These are phyloP conservation scores for Autographa gamma DNA, from an alignment of 2,888 invertebrate genomes.

Conservation along the genomic window DNA sequence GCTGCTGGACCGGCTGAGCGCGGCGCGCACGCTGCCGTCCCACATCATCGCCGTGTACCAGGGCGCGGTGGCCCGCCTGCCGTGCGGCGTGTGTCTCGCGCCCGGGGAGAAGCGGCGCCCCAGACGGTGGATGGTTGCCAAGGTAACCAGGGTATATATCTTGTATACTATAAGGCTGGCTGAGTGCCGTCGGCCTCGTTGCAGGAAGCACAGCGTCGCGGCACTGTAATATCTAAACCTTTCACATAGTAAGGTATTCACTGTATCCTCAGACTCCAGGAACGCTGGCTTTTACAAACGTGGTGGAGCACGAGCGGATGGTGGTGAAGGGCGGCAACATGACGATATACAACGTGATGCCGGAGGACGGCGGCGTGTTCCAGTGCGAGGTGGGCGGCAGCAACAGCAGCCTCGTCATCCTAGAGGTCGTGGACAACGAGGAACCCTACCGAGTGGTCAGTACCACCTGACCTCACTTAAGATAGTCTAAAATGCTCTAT, in stretches of 20 bases:
- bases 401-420: constrained; percentile 74
- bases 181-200: too few species aligned
- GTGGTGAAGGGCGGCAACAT: constrained; percentile 78
- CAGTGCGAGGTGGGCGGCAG: constrained; percentile 83
- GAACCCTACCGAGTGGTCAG: constrained; percentile 71
- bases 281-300: constrained; percentile 48
- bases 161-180: too few species aligned
- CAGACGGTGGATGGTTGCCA: constrained; percentile 71
- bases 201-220: too few species aligned
- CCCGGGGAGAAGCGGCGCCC: constrained; percentile 77
- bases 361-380: constrained; percentile 88
- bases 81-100: constrained; percentile 82
- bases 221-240: too few species aligned
- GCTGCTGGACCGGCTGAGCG: constrained; percentile 67
- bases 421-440: constrained; percentile 86
- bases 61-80: constrained; percentile 80
- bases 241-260: background rate
- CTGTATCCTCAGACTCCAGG: constrained; percentile 49
- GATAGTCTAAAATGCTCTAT: too few species aligned
- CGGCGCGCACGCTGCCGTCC: constrained; percentile 69
- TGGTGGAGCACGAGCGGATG: constrained; percentile 62
- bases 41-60: constrained; percentile 77
- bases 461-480: background rate
- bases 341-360: constrained; percentile 85
- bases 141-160: constrained; percentile 71